phyloP scores from a whole-genome alignment of 2,888 invertebrate species.

The Chesias legatella region DNA sequence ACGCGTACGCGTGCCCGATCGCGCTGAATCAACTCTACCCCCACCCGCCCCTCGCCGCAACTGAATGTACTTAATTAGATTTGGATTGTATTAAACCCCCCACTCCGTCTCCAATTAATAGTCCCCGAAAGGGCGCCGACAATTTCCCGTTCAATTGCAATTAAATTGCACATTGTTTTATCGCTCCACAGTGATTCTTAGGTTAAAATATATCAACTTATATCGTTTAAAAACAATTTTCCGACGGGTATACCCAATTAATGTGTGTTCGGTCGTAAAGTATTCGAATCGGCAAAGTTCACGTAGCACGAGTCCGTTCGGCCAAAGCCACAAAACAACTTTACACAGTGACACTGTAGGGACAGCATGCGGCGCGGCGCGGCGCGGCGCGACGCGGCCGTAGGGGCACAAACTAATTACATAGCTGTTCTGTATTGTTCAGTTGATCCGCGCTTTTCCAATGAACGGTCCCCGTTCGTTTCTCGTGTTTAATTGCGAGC shows the following conservation, averaged over 20 bases:
- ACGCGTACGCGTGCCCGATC: slow-evolving; percentile 54
- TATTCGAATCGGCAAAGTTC: slow-evolving; percentile 48
- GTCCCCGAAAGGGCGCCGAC: slow-evolving; percentile 55
- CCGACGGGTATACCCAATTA: slow-evolving; percentile 35
- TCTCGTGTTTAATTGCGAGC: slow-evolving; percentile 69
- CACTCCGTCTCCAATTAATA: slow-evolving; percentile 67
- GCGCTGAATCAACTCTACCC: slow-evolving; percentile 72
- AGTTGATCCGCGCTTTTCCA: slow-evolving; percentile 71
- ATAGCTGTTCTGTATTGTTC: slow-evolving; percentile 67
- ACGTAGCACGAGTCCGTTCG: slow-evolving; percentile 44
- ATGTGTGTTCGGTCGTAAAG: slow-evolving; percentile 36
- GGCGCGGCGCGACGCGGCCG: no score
- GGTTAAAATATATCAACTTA: slow-evolving; percentile 17
- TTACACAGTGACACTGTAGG: slow-evolving; percentile 55
- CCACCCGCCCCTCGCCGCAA: slow-evolving; percentile 60
- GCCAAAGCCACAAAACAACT: slow-evolving; percentile 65
- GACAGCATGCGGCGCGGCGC: slow-evolving; percentile 48
- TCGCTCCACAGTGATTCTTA: slow-evolving; percentile 18
- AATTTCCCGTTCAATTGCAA: slow-evolving; percentile 35
- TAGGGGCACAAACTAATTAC: slow-evolving; percentile 68
- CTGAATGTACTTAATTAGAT: slow-evolving; percentile 77
- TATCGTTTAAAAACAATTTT: slow-evolving; percentile 25
- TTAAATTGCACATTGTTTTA: slow-evolving; percentile 26
- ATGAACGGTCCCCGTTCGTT: slow-evolving; percentile 54
- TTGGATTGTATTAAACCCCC: slow-evolving; percentile 75